phyloP scores from a whole-genome alignment of 2,888 invertebrate species.

The Morinoia aosen region DNA sequence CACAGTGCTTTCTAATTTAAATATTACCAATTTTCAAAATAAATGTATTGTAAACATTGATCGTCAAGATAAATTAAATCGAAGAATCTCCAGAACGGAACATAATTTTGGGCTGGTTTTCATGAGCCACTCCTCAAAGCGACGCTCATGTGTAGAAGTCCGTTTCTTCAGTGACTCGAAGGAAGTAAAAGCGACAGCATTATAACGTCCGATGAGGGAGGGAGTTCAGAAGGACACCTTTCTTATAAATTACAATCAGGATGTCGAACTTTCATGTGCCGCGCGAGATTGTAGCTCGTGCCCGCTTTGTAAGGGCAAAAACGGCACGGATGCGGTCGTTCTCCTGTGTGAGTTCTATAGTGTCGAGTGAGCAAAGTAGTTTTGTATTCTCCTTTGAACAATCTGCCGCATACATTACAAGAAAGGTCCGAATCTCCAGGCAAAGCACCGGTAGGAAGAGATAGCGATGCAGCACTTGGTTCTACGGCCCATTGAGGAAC shows the following conservation, averaged over 20 bases:
- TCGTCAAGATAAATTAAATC: too few relatives aligned
- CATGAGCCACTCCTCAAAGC: too few relatives aligned
- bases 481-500: neutral
- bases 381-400: conserved; percentile 64
- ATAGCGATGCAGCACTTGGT: neutral
- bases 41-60: too few relatives aligned
- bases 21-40: too few relatives aligned
- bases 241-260: neutral
- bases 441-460: conserved; percentile 8
- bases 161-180: too few relatives aligned
- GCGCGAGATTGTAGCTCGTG: conserved; percentile 61
- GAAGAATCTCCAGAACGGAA: too few relatives aligned
- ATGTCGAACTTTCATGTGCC: conserved; percentile 59
- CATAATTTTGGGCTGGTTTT: too few relatives aligned
- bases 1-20: too few relatives aligned
- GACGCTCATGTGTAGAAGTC: too few relatives aligned
- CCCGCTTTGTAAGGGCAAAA: conserved; percentile 65
- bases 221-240: too few relatives aligned
- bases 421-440: neutral
- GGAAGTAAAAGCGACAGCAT: too few relatives aligned
- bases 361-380: conserved; percentile 64
- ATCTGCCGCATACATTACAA: conserved; percentile 62
- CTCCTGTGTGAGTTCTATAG: conserved; percentile 65
- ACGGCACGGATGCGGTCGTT: conserved; percentile 64
- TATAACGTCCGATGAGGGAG: too few relatives aligned